Percentiles rank a stretch among this genome's conserved stretches.
phyloP scores from a whole-genome alignment of 1,140 invertebrate genomes.

The Colletes gigas region DNA sequence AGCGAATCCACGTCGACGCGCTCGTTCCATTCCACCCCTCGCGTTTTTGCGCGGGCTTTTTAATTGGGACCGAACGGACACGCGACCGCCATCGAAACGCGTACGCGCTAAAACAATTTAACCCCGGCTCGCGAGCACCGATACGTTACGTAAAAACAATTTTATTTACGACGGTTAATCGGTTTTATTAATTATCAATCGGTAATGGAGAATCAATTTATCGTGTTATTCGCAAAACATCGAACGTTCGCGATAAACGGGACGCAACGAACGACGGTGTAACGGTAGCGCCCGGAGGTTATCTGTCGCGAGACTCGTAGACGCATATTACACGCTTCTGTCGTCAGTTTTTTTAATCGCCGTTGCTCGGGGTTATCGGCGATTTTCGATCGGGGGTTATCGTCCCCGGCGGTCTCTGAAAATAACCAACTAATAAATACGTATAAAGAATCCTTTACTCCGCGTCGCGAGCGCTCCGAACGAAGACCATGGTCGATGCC shows the following conservation, averaged over 20 bases:
- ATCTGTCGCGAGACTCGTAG: slow-evolving; percentile 7
- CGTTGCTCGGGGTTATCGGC: slow-evolving; percentile 17
- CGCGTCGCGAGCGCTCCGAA: no score
- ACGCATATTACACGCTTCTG: slow-evolving; percentile 34
- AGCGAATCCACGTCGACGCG: background rate
- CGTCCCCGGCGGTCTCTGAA: background rate
- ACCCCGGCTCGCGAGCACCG: no score
- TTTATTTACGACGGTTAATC: background rate
- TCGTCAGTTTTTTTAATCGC: slow-evolving; percentile 24
- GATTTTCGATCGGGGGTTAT: slow-evolving; percentile 35
- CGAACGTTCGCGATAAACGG: background rate
- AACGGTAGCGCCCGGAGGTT: background rate
- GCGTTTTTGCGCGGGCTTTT: background rate
- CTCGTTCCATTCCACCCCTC: background rate
- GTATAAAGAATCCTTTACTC: no score
- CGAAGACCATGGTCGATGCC: no score
- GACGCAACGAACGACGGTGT: background rate
- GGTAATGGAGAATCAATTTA: slow-evolving; percentile 11
- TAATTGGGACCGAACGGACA: no score
- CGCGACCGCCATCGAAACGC: no score
- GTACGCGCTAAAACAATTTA: no score
- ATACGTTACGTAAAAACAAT: background rate
- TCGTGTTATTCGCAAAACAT: background rate
- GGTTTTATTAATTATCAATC: slow-evolving; percentile 24
- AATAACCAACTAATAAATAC: slow-evolving; percentile 2